Evolutionary conservation across 2,888 invertebrate genomes (phyloP).

Genomic region (Kryphioiulus occultus): DNA sequence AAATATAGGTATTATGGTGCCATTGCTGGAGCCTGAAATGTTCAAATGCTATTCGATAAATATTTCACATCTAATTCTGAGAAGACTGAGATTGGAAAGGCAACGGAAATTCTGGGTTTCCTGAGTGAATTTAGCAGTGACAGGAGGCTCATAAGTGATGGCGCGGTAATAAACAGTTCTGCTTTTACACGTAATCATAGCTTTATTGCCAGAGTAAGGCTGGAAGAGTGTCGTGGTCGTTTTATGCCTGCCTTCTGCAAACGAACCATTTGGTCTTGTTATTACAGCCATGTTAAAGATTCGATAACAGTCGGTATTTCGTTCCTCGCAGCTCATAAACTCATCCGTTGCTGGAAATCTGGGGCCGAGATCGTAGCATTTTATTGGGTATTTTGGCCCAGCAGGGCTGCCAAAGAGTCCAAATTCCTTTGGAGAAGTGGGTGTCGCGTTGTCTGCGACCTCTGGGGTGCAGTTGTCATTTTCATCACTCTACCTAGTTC

Average conservation of each 20-base stretch:
- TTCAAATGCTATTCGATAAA: too few species aligned
- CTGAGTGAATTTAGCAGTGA: too few species aligned
- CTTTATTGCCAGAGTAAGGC: not conserved
- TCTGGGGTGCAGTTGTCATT: not conserved
- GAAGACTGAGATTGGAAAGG: too few species aligned
- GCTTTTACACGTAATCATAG: not conserved
- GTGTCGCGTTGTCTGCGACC: conserved; percentile 12
- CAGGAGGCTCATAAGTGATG: not conserved
- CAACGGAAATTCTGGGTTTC: too few species aligned
- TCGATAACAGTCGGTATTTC: not conserved
- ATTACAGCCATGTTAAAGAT: not conserved
- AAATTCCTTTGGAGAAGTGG: not conserved
- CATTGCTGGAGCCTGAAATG: too few species aligned
- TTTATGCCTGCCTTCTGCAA: not conserved
- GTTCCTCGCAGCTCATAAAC: not conserved
- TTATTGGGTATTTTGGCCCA: not conserved
- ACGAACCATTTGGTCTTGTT: not conserved
- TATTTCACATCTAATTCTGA: too few species aligned
- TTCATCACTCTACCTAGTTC: not conserved
- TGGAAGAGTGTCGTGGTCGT: not conserved
- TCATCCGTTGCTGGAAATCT: not conserved
- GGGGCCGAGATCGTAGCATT: too few species aligned
- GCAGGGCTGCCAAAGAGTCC: not conserved
- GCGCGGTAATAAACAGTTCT: not conserved
- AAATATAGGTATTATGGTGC: too few species aligned